These are phyloP conservation scores for Oncopodura yosiiana DNA, from an alignment of 1,140 invertebrate genomes.

Conservation along the genomic window DNA sequence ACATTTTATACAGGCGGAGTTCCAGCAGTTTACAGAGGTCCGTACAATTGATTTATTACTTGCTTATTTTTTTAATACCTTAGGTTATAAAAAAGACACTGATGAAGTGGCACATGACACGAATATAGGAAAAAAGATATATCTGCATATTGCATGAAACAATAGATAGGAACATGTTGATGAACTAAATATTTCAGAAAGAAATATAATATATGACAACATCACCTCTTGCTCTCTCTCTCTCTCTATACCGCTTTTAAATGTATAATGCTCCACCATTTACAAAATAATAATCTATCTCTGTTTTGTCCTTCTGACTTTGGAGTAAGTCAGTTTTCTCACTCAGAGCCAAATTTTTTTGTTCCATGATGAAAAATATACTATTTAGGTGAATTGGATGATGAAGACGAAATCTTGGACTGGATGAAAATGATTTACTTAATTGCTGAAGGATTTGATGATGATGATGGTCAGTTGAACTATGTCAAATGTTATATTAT, in stretches of 20 bases:
- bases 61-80: background rate
- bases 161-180: too few species aligned
- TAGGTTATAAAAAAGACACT: background rate
- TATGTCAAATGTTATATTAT: conserved; percentile 7
- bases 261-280: too few species aligned
- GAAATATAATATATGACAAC: too few species aligned
- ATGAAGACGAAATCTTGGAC: conserved; percentile 1
- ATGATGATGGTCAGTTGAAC: conserved; percentile 12
- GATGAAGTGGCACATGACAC: too few species aligned
- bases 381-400: background rate
- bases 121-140: too few species aligned
- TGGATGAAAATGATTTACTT: conserved; percentile 7
- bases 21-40: conserved; percentile 89
- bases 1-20: too few species aligned
- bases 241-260: too few species aligned
- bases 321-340: too few species aligned
- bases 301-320: too few species aligned
- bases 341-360: conserved; percentile 35
- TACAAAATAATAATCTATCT: too few species aligned
- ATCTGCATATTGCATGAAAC: too few species aligned
- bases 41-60: conserved; percentile 39
- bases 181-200: background rate
- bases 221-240: too few species aligned
- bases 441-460: conserved; percentile 7
- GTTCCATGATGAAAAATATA: conserved; percentile 33